These are phyloP conservation scores for Chamaea fasciata DNA, from an alignment of 2,113 vertebrate genomes.

Conservation along the genomic window DNA sequence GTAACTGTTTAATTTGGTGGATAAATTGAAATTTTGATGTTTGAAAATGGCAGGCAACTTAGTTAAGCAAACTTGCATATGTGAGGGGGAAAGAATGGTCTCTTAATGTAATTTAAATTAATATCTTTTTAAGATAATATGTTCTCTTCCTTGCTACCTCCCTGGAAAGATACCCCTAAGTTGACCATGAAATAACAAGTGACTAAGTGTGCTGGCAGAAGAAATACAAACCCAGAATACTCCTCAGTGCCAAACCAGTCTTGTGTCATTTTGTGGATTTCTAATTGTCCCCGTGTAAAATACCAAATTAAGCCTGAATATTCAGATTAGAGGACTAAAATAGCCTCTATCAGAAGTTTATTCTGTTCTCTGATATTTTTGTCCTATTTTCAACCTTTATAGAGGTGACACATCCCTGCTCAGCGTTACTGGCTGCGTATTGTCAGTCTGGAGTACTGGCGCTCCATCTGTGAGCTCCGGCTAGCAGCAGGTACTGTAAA, in stretches of 20 bases:
- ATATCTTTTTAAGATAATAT: not conserved
- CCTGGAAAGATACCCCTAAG: not conserved
- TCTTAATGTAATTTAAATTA: not conserved
- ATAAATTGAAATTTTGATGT: not conserved
- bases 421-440: slow-evolving; percentile 43
- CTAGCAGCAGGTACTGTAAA: slow-evolving; percentile 68
- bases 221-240: not conserved
- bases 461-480: slow-evolving; percentile 65
- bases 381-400: slow-evolving; percentile 64
- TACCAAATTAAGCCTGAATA: slow-evolving; percentile 38
- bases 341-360: slow-evolving; percentile 42
- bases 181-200: not conserved
- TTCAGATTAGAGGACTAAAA: slow-evolving; percentile 31
- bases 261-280: slow-evolving; percentile 37
- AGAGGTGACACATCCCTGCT: slow-evolving; percentile 56
- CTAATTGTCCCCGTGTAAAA: slow-evolving; percentile 13
- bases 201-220: not conserved
- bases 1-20: not conserved
- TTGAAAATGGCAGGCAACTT: not conserved
- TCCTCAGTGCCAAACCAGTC: not conserved
- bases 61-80: not conserved
- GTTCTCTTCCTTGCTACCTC: not conserved
- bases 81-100: not conserved
- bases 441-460: slow-evolving; percentile 58
- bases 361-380: slow-evolving; percentile 51